Evolutionary conservation across 1,140 invertebrate genomes (phyloP), one percentile per base, ranked within the genome.

Genomic region (Sinella curviseta): DNA sequence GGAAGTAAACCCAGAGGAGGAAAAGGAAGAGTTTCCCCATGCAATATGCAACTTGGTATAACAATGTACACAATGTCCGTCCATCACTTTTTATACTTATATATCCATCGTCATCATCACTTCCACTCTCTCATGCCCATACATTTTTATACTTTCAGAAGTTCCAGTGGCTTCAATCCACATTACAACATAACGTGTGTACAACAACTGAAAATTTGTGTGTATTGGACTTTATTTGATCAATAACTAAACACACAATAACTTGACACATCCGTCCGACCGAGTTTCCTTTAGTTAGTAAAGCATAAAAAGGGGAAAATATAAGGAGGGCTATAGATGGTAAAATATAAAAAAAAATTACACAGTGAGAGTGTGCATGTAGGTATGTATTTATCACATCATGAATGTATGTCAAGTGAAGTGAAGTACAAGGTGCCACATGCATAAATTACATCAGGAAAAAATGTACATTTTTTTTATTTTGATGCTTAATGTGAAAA

Each of bases 221-320:
- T 70, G 26, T 70, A 30, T 30, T 33, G 65, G 65, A 70, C 65
- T 70, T 70, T 70, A 70, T 70, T 70, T 70, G 65, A 70, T 70
- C 65, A 70, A 70, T 70, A 70, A 70, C 65, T 70, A 70, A 70
- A 70, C 65, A 70, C 31, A 70, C 26, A 70, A 70, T 70, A 70
- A 70, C 65, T 70, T 70, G 65, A 70, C 65, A 70, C 65, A 31
- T 70, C 65, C 65, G 65, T 70, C 26, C 65, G 65, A 70, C 65
- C 65, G 65, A 30, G 31, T 31, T 70, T 70, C 65, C 31, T 48
- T 8, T 24, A 70, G 65, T 70, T 48, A 12, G 39, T 48, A n/a
- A n/a, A n/a, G 55, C 1, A 70, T 30, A 14, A 70, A 33, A 70
- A 60, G 3, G 55, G 14, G 55, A 60, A 17, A 65, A 65, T 12